These are phyloP conservation scores for Anarrhichthys ocellatus DNA, from an alignment of 2,113 vertebrate species.

Conservation along the genomic window DNA sequence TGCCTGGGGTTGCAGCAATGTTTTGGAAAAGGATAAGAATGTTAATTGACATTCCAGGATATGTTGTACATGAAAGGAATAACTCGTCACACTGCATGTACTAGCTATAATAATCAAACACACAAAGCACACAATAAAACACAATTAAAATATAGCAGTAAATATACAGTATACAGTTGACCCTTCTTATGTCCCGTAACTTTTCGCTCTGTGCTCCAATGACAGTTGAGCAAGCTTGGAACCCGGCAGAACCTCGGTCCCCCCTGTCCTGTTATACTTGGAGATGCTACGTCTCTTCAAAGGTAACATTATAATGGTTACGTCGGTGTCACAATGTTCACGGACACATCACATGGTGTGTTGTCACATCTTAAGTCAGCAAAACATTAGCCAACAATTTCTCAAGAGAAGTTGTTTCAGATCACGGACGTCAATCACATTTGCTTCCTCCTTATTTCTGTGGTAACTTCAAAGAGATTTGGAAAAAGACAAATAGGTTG, in stretches of 20 bases:
- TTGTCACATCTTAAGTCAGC: neutral
- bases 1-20: too few relatives aligned
- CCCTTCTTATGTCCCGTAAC: too few relatives aligned
- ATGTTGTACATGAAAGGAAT: neutral
- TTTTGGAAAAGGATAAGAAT: too few relatives aligned
- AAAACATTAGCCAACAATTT: too few relatives aligned
- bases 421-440: neutral
- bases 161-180: neutral
- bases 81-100: neutral
- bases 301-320: neutral
- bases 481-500: too few relatives aligned
- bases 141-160: neutral
- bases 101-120: neutral
- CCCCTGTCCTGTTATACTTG: neutral
- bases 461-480: neutral
- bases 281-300: neutral
- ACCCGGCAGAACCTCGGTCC: too few relatives aligned
- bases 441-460: neutral
- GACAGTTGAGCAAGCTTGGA: neutral
- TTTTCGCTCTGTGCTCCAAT: neutral
- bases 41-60: neutral
- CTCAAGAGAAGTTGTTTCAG: too few relatives aligned
- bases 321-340: neutral
- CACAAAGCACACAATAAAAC: neutral
- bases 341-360: neutral